Conservation (phyloP, 1,140 invertebrate genomes). For the Tetragnatha versicolor region DNA sequence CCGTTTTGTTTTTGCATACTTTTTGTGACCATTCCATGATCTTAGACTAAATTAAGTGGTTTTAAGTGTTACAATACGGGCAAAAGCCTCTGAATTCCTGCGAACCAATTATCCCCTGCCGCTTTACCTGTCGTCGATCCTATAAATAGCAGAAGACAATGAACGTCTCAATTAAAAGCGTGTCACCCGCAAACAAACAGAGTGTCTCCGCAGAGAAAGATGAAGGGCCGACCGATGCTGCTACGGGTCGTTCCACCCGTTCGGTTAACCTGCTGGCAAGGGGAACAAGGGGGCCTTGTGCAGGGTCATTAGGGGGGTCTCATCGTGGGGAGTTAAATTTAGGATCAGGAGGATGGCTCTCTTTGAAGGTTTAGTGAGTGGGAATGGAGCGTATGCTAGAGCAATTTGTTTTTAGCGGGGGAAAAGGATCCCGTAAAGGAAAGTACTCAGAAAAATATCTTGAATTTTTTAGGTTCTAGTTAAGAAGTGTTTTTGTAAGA, state of each 20-base stretch:
- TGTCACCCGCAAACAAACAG: not conserved
- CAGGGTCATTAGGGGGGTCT: conserved; percentile 1
- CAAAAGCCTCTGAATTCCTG: no score
- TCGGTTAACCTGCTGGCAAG: conserved; percentile 30
- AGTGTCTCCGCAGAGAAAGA: not conserved
- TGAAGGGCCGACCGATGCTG: not conserved
- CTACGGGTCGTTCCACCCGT: conserved; percentile 33
- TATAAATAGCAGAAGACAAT: conserved; percentile 22
- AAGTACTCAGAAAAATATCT: no score
- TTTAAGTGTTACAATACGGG: no score
- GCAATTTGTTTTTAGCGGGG: no score
- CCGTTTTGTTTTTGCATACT: no score
- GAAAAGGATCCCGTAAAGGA: no score
- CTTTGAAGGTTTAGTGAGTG: not conserved
- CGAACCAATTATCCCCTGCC: not conserved
- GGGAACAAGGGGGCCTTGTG: conserved; percentile 14
- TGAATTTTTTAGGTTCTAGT: no score
- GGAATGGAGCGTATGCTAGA: not conserved
- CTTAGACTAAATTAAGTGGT: no score
- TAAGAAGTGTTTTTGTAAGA: no score
- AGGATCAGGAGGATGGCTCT: conserved; percentile 23
- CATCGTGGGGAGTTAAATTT: conserved; percentile 35
- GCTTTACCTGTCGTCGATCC: not conserved
- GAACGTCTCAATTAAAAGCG: not conserved
- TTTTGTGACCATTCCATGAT: no score